Evolutionary conservation across 2,113 vertebrate species (phyloP).

Genomic region (Cnemophilus loriae): DNA sequence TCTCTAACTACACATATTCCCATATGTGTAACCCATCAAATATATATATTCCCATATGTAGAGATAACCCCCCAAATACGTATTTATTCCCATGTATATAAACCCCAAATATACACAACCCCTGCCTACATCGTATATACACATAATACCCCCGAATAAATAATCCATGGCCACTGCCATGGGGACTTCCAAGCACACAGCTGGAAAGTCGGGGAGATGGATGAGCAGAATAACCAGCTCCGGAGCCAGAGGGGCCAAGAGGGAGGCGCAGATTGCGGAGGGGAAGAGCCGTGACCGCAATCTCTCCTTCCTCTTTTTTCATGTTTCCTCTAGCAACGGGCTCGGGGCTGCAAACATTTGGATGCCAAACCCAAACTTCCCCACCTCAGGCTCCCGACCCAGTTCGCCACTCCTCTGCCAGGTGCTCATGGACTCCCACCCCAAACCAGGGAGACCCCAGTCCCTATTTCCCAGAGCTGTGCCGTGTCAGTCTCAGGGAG

Average conservation of each 20-base stretch:
- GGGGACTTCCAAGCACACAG: not conserved
- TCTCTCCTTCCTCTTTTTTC: slow-evolving; percentile 46
- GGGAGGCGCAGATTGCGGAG: slow-evolving; percentile 33
- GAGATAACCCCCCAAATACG: not conserved
- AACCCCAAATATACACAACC: not conserved
- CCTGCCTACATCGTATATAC: not conserved
- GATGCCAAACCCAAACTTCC: not conserved
- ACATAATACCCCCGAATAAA: not conserved
- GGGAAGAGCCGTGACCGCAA: slow-evolving; percentile 30
- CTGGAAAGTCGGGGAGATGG: not conserved
- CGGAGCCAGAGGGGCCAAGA: not conserved
- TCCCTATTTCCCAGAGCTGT: not conserved
- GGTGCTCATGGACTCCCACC: accelerated
- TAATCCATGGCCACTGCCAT: not conserved
- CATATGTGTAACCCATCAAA: not conserved
- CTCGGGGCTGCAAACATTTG: not conserved
- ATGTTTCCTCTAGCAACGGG: slow-evolving; percentile 36
- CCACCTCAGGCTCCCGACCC: not conserved
- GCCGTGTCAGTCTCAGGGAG: accelerated
- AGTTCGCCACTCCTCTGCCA: accelerated
- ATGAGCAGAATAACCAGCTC: not conserved
- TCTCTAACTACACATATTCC: not conserved
- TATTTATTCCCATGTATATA: not conserved
- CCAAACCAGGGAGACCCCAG: not conserved
- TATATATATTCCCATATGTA: not conserved